phyloP scores from a whole-genome alignment of 1,140 invertebrate species.

The Tenebrio molitor region DNA sequence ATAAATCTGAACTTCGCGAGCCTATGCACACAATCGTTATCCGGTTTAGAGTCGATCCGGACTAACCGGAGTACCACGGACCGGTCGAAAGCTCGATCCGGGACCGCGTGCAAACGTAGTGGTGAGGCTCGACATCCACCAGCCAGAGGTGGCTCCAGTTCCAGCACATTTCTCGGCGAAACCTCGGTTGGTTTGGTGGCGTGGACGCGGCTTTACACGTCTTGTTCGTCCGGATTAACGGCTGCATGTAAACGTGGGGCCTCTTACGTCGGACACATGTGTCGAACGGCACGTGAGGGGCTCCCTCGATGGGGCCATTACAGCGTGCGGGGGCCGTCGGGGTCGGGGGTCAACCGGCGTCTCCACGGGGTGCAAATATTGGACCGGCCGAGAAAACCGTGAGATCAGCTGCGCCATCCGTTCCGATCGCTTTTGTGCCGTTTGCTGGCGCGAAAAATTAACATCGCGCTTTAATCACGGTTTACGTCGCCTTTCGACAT shows the following conservation, averaged over 20 bases:
- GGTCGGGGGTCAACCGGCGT: slow-evolving; percentile 17
- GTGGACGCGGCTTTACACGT: no score
- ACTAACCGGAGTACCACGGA: no score
- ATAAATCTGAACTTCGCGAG: slow-evolving; percentile 38
- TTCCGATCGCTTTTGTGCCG: background rate
- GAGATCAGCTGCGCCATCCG: background rate
- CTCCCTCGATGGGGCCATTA: slow-evolving; percentile 36
- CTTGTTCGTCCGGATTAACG: no score
- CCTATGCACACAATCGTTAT: slow-evolving; percentile 16
- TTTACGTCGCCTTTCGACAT: background rate
- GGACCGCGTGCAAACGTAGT: no score
- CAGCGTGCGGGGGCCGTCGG: background rate
- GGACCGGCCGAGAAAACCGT: slow-evolving; percentile 6
- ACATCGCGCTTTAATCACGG: background rate
- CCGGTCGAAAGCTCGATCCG: no score
- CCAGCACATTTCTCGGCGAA: no score
- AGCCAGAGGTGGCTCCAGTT: no score
- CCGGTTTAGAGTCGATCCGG: no score
- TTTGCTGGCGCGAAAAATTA: no score
- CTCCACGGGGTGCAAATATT: slow-evolving; percentile 42
- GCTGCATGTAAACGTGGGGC: no score
- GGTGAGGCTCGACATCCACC: no score
- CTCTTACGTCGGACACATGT: slow-evolving; percentile 9
- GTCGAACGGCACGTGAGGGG: slow-evolving; percentile 31
- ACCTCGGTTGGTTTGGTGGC: no score